phyloP scores from a whole-genome alignment of 2,888 invertebrate genomes.

The Celastrina argiolus region DNA sequence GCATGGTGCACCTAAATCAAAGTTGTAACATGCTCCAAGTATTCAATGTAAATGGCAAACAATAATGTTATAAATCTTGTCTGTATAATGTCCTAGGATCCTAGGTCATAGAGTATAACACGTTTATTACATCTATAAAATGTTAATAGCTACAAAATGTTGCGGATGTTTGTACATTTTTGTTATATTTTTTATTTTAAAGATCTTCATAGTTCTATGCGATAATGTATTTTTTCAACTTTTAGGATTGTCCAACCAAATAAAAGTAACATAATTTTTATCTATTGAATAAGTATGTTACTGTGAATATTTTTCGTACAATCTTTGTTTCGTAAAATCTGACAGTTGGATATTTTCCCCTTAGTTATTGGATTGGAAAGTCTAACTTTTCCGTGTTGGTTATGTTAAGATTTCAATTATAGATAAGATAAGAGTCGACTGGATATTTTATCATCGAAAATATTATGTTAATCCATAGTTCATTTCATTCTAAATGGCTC shows the following conservation, averaged over 20 bases:
- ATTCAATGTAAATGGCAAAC: constrained; percentile 1
- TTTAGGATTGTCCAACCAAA: too few species aligned
- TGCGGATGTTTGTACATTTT: background rate
- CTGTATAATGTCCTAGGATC: background rate
- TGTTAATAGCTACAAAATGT: background rate
- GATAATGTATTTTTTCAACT: too few species aligned
- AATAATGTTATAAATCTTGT: constrained; percentile 4
- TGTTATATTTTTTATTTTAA: background rate
- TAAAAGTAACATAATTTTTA: too few species aligned
- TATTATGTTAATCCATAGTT: background rate
- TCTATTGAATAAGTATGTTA: too few species aligned
- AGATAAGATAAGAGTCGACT: background rate
- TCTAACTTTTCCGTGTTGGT: background rate
- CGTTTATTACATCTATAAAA: background rate
- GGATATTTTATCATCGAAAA: background rate
- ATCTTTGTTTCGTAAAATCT: too few species aligned
- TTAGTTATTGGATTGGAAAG: background rate
- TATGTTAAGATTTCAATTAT: background rate
- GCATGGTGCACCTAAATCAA: background rate
- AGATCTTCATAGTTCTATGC: background rate
- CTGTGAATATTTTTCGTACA: too few species aligned
- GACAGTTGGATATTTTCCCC: background rate
- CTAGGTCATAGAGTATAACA: background rate
- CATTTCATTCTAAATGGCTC: too few species aligned
- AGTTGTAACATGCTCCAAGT: background rate